phyloP scores from a whole-genome alignment of 1,140 invertebrate species.

The Acromyrmex echinatior region DNA sequence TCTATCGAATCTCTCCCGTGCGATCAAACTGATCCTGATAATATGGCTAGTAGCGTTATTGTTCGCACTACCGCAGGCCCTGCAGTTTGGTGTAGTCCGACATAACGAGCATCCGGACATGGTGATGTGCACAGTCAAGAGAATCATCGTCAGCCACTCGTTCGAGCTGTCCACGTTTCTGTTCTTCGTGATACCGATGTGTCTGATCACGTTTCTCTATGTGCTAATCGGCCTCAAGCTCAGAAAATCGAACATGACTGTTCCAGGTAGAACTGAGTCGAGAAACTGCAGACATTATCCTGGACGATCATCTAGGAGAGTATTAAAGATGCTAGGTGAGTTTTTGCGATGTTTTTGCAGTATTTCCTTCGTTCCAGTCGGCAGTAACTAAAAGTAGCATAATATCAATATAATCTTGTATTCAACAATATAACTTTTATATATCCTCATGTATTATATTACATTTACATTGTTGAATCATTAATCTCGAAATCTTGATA shows the following conservation, averaged over 20 bases:
- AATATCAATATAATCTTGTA: no score
- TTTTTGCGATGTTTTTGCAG: slow-evolving; percentile 28
- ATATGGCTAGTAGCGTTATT: slow-evolving; percentile 91
- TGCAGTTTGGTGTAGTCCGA: slow-evolving; percentile 91
- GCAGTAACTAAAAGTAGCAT: no score
- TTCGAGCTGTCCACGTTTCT: slow-evolving; percentile 95
- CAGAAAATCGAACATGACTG: slow-evolving; percentile 88
- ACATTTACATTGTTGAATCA: no score
- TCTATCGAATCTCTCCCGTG: slow-evolving; percentile 92
- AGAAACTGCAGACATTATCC: slow-evolving; percentile 77
- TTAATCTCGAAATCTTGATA: no score
- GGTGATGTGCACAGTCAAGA: slow-evolving; percentile 88
- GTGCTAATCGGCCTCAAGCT: slow-evolving; percentile 93
- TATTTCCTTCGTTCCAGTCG: not conserved
- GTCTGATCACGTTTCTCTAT: slow-evolving; percentile 94
- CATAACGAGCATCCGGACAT: slow-evolving; percentile 84
- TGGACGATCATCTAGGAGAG: slow-evolving; percentile 87
- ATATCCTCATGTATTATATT: no score
- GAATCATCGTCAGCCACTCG: slow-evolving; percentile 90
- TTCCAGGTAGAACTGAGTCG: slow-evolving; percentile 64
- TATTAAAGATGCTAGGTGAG: slow-evolving; percentile 91
- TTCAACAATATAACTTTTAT: no score
- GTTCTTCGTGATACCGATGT: slow-evolving; percentile 96
- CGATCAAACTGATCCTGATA: slow-evolving; percentile 90
- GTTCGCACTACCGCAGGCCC: slow-evolving; percentile 93